Percentiles rank a stretch among this genome's conserved stretches.
phyloP scores from a whole-genome alignment of 2,113 vertebrate species.

The Lepus europaeus region DNA sequence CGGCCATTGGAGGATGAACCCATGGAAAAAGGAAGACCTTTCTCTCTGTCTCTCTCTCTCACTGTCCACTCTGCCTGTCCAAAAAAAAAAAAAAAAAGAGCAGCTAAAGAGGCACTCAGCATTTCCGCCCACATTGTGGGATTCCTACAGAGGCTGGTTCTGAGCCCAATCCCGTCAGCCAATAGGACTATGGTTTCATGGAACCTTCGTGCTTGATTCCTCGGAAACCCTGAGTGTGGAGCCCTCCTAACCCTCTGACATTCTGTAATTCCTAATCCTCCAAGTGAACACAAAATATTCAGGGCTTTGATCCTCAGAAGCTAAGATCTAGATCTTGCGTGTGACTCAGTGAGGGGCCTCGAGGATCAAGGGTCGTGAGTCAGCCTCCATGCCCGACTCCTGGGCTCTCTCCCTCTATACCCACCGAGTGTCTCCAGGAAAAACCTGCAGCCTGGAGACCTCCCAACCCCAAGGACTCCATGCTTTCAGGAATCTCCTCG shows the following conservation, averaged over 20 bases:
- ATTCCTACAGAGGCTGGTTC: slow-evolving; percentile 10
- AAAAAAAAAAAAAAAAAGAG: neutral
- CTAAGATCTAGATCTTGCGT: neutral
- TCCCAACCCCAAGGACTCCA: neutral
- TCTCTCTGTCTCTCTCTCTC: too few relatives aligned
- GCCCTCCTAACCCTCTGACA: neutral
- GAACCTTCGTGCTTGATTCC: neutral
- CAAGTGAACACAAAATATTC: neutral
- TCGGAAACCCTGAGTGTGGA: neutral
- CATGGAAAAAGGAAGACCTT: too few relatives aligned
- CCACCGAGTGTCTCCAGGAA: neutral
- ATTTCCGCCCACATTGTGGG: neutral
- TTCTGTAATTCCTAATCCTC: neutral
- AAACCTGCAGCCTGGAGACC: neutral
- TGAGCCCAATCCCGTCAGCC: neutral
- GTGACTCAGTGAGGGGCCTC: neutral
- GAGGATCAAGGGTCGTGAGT: neutral
- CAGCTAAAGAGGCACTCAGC: neutral
- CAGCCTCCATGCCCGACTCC: neutral
- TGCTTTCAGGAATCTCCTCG: neutral
- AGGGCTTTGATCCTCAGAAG: neutral
- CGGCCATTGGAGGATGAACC: too few relatives aligned
- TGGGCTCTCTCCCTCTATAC: neutral
- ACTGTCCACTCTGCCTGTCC: too few relatives aligned
- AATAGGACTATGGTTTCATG: neutral